These are phyloP conservation scores for Lontra canadensis DNA, from an alignment of 2,113 vertebrate genomes.

Conservation along the genomic window DNA sequence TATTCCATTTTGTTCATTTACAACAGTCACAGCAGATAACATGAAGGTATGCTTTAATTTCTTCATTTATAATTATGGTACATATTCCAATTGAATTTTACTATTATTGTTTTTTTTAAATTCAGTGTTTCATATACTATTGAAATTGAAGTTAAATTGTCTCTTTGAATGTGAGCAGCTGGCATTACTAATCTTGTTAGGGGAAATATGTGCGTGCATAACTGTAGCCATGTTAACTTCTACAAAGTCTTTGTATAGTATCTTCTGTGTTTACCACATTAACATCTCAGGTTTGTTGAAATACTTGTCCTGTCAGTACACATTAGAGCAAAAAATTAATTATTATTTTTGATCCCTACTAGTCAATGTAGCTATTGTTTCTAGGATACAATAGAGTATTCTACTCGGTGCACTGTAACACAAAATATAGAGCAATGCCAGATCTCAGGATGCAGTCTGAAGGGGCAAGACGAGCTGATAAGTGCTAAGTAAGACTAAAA, in stretches of 20 bases:
- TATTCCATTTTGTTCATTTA: conserved; percentile 27
- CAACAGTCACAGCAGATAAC: background rate
- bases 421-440: background rate
- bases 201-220: conserved; percentile 32
- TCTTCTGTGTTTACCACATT: background rate
- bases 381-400: background rate
- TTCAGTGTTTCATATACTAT: conserved; percentile 16
- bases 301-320: background rate
- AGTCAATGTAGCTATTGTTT: background rate
- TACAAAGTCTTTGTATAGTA: background rate
- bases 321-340: background rate
- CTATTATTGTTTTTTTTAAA: conserved; percentile 38
- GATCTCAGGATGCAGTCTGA: background rate
- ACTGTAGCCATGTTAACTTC: conserved; percentile 19
- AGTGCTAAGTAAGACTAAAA: background rate
- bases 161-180: conserved; percentile 44
- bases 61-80: conserved; percentile 54
- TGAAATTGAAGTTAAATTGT: conserved; percentile 61
- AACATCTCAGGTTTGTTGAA: background rate
- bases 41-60: conserved; percentile 33
- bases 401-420: background rate
- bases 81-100: conserved; percentile 54
- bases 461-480: background rate
- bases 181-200: conserved; percentile 60
- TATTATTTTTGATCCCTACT: background rate